phyloP scores from a whole-genome alignment of 2,888 invertebrate species.

The Apodemia mormo region DNA sequence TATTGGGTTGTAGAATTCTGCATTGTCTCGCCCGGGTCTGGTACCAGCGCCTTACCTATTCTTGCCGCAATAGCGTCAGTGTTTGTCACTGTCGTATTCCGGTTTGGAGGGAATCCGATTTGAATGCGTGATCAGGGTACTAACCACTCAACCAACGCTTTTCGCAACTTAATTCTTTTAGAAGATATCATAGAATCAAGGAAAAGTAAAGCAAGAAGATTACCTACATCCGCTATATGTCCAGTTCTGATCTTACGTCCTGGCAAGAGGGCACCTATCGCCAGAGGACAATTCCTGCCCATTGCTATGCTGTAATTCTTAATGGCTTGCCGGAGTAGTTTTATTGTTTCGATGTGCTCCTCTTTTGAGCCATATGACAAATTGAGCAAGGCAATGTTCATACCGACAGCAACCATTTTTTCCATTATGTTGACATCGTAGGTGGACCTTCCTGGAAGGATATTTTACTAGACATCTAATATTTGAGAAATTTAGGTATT shows the following conservation, averaged over 20 bases:
- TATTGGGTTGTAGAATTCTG: no score
- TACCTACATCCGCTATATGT: slow-evolving; percentile 87
- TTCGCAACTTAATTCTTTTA: no score
- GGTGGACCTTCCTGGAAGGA: slow-evolving; percentile 56
- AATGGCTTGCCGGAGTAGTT: slow-evolving; percentile 63
- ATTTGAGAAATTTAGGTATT: no score
- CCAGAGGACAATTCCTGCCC: slow-evolving; percentile 86
- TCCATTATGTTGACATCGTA: slow-evolving; percentile 61
- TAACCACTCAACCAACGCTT: no score
- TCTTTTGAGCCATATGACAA: slow-evolving; percentile 62
- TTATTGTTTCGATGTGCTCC: slow-evolving; percentile 67
- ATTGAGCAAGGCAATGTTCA: slow-evolving; percentile 77
- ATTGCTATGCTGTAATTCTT: slow-evolving; percentile 83
- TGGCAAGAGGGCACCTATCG: slow-evolving; percentile 91
- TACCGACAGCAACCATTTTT: slow-evolving; percentile 75
- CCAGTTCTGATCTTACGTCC: slow-evolving; percentile 96
- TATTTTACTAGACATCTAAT: slow-evolving; percentile 31
- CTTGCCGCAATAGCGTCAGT: no score
- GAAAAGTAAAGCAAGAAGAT: not conserved
- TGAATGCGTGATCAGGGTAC: no score
- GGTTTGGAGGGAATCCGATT: no score
- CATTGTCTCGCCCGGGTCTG: no score
- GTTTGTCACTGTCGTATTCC: no score
- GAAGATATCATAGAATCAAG: no score
- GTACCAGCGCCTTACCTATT: no score